Base-by-base conservation (phyloP, 2,888 invertebrate species). In the Polyommatus icarus region DNA sequence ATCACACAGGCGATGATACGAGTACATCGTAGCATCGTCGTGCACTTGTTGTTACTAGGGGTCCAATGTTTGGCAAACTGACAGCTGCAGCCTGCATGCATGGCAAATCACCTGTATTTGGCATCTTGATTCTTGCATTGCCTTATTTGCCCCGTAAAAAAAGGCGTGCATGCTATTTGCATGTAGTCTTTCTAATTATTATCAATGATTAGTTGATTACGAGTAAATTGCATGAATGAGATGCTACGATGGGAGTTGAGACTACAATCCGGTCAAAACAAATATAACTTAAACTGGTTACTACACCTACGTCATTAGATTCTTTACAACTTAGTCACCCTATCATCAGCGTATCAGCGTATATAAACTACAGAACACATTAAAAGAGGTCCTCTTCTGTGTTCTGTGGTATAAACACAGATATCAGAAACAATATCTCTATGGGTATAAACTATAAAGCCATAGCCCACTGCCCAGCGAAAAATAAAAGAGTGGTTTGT, bases 401-500 rank as follows among this genome's bases (percentile, higher is more conserved):
- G n/a, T n/a, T n/a, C n/a, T n/a, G n/a, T n/a, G n/a, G n/a, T n/a
- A n/a, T n/a, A n/a, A n/a, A n/a, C n/a, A n/a, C n/a, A n/a, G n/a
- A n/a, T n/a, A n/a, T n/a, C n/a, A n/a, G n/a, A n/a, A n/a, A n/a
- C n/a, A n/a, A n/a, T n/a, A n/a, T n/a, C n/a, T n/a, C n/a, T n/a
- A n/a, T n/a, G n/a, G n/a, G n/a, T n/a, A n/a, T n/a, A 8, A 8
- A 40, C 8, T 40, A 8, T 40, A 40, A 7, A n/a, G 6, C 24
- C 61, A 61, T 24, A n/a, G 20, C 24, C 24, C 15, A 29, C 4
- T 24, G 59, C 36, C 80, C 78, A 78, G 80, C 80, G 81, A 81
- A 80, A 82, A 81, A 77, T 67, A 80, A 77, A 82, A 87, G 88
- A 90, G 89, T 88, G 87, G 89, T 85, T 85, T 84, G 84, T 86